These are phyloP conservation scores for Camponotus floridanus DNA, from an alignment of 1,140 invertebrate species.

Conservation along the genomic window DNA sequence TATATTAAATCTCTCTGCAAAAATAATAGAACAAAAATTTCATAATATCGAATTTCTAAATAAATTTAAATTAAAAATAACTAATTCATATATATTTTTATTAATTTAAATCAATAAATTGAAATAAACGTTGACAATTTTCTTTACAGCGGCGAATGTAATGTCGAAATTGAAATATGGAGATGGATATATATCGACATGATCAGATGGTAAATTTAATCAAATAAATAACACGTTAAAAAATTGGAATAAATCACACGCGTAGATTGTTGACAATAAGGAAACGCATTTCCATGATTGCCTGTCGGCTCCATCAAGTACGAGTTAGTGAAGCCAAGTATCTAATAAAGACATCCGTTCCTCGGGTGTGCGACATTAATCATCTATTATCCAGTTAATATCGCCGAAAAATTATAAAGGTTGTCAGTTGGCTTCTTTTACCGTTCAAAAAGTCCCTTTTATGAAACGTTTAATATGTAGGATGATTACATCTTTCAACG, in stretches of 20 bases:
- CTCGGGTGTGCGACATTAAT: constrained; percentile 61
- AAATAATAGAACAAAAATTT: background rate
- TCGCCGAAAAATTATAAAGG: background rate
- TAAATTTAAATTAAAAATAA: background rate
- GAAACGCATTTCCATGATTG: constrained; percentile 47
- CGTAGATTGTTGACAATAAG: background rate
- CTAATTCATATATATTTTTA: too few species aligned
- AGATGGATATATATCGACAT: background rate
- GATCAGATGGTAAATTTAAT: background rate
- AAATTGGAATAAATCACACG: constrained; percentile 31
- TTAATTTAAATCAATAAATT: background rate
- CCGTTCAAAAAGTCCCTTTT: background rate
- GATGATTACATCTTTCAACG: background rate
- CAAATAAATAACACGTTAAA: background rate
- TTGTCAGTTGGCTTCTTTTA: background rate
- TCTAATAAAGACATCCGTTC: constrained; percentile 54
- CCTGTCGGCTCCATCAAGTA: constrained; percentile 46
- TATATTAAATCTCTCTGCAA: background rate
- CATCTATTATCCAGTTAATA: constrained; percentile 52
- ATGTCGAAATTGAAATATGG: background rate
- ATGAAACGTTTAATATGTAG: background rate
- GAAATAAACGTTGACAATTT: background rate
- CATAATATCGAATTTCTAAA: background rate
- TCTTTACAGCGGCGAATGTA: background rate
- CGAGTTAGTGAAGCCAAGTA: constrained; percentile 38